Conservation (phyloP, 2,888 invertebrate genomes). For the Chrysolina haemoptera region DNA sequence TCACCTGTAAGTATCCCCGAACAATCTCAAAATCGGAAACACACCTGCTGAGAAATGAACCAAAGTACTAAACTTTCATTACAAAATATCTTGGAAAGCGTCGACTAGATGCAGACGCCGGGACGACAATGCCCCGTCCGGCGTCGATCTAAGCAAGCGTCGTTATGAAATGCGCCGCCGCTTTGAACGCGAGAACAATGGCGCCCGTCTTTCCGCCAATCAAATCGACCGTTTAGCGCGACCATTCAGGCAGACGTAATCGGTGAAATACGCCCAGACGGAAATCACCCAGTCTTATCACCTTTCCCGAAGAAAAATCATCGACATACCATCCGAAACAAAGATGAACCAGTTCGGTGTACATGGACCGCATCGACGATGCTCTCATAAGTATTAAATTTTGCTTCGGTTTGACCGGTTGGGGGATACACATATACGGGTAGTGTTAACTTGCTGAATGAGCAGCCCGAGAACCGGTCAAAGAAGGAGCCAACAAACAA, state of each 20-base stretch:
- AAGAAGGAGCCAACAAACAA: slow-evolving; percentile 15
- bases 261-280: slow-evolving; percentile 61
- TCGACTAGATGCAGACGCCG: slow-evolving; percentile 63
- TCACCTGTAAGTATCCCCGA: slow-evolving; percentile 29
- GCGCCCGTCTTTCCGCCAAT: slow-evolving; percentile 67
- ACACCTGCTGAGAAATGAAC: slow-evolving; percentile 15
- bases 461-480: not conserved
- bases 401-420: not conserved
- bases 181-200: slow-evolving; percentile 70
- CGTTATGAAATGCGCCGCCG: slow-evolving; percentile 69
- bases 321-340: slow-evolving; percentile 8
- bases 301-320: slow-evolving; percentile 40
- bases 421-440: not conserved
- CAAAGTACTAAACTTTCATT: slow-evolving; percentile 24
- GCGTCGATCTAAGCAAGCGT: slow-evolving; percentile 77
- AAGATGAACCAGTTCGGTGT: not conserved
- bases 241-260: slow-evolving; percentile 65
- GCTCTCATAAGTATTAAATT: not conserved
- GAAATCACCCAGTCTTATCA: slow-evolving; percentile 50
- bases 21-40: slow-evolving; percentile 21
- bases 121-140: slow-evolving; percentile 72
- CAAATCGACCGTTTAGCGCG: slow-evolving; percentile 58
- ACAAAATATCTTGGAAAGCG: slow-evolving; percentile 41
- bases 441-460: not conserved
- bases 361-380: not conserved